Conservation (phyloP, 1,140 invertebrate species). For the Hesperophylax magnus region DNA sequence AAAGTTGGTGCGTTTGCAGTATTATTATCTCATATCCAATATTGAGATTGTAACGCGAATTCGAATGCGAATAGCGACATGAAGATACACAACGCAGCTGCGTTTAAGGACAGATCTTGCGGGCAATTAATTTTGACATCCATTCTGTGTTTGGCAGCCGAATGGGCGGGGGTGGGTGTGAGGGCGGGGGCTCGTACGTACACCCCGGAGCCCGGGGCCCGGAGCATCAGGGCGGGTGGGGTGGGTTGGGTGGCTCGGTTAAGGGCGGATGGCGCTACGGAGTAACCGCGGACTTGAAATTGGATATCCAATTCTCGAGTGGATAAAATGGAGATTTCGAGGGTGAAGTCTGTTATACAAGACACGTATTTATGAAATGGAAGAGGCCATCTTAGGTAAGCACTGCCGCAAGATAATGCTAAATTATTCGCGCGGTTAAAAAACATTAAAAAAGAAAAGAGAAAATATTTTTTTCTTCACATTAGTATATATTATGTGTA, state of each 20-base stretch:
- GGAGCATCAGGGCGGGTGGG: not conserved
- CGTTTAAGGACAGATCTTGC: constrained; percentile 27
- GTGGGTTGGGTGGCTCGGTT: not conserved
- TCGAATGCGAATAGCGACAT: not conserved
- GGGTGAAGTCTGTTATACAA: constrained; percentile 1
- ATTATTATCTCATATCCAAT: no score
- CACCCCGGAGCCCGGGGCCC: no score
- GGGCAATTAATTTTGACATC: constrained; percentile 39
- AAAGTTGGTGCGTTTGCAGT: no score
- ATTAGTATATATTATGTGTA: no score
- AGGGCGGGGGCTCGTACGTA: no score
- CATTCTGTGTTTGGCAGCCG: constrained; percentile 33
- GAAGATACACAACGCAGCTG: constrained; percentile 6
- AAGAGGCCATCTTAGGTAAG: not conserved
- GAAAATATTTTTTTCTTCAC: no score
- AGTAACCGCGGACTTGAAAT: constrained; percentile 23
- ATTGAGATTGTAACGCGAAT: no score
- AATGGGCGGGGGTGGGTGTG: not conserved
- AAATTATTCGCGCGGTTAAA: no score
- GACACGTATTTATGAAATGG: constrained; percentile 5
- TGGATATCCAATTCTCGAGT: constrained; percentile 22
- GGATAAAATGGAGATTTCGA: constrained; percentile 1
- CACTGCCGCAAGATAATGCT: no score
- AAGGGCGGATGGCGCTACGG: not conserved
- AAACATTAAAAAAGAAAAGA: no score